phyloP scores from a whole-genome alignment of 2,888 invertebrate genomes.

The Sicus ferrugineus region DNA sequence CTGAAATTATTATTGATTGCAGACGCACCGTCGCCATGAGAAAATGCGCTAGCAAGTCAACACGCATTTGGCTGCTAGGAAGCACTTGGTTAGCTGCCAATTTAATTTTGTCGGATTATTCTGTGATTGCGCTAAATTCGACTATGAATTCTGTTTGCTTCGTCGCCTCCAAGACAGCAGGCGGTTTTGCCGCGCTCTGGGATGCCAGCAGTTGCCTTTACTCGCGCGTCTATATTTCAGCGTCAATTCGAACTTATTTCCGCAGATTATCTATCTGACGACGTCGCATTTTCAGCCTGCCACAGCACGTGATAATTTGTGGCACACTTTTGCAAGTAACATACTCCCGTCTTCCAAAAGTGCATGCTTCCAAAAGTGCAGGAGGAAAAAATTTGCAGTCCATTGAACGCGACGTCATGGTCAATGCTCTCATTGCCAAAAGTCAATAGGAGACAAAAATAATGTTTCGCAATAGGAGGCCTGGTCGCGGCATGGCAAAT shows the following conservation, averaged over 20 bases:
- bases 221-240: conserved; percentile 16
- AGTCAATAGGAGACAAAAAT: neutral
- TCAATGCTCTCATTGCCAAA: conserved; percentile 19
- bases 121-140: conserved; percentile 20
- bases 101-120: conserved; percentile 52
- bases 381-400: conserved; percentile 20
- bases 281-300: conserved; percentile 25
- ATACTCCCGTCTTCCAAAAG: neutral
- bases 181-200: conserved; percentile 7
- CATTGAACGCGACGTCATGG: conserved; percentile 28
- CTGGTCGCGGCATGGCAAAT: conserved; percentile 3
- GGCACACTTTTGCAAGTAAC: neutral
- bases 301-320: conserved; percentile 27
- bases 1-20: conserved; percentile 27
- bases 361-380: conserved; percentile 11
- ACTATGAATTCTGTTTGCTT: conserved; percentile 27
- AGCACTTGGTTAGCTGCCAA: conserved; percentile 58
- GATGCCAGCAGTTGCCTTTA: conserved; percentile 20
- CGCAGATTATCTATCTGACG: conserved; percentile 6
- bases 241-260: conserved; percentile 2
- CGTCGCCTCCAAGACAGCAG: conserved; percentile 33
- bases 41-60: neutral
- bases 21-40: conserved; percentile 23
- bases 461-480: neutral
- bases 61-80: conserved; percentile 33